phyloP scores from a whole-genome alignment of 1,140 invertebrate species.

The Laupala kohalensis region DNA sequence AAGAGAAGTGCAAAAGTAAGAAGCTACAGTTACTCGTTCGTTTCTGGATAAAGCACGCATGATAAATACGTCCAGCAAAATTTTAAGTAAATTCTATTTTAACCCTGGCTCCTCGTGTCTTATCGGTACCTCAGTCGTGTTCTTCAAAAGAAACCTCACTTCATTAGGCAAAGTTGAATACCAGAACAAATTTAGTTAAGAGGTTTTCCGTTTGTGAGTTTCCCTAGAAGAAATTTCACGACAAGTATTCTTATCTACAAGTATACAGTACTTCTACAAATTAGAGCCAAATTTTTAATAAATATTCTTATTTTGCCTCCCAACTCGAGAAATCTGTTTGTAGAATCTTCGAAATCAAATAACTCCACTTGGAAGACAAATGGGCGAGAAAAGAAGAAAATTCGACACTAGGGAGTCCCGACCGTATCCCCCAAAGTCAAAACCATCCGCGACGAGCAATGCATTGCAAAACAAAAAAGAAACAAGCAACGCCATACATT shows the following conservation, averaged over 20 bases:
- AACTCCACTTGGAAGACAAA: not conserved
- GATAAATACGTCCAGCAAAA: not conserved
- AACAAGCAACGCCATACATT: not conserved
- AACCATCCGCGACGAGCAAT: not conserved
- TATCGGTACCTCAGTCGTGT: too few relatives aligned
- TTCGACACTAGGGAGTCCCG: not conserved
- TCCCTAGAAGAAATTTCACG: not conserved
- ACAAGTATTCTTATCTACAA: not conserved
- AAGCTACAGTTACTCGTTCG: not conserved
- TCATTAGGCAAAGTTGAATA: too few relatives aligned
- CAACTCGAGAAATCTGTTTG: not conserved
- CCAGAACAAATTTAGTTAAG: too few relatives aligned
- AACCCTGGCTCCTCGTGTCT: not conserved
- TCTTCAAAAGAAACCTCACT: too few relatives aligned
- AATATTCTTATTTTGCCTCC: not conserved
- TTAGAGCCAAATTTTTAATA: not conserved
- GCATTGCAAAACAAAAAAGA: not conserved
- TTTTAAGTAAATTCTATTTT: not conserved
- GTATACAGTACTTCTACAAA: too few relatives aligned
- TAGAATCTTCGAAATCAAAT: too few relatives aligned
- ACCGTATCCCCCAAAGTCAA: not conserved
- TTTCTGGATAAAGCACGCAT: not conserved
- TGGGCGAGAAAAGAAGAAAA: not conserved
- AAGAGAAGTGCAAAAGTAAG: not conserved
- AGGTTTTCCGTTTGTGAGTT: not conserved